phyloP scores from a whole-genome alignment of 1,140 invertebrate genomes.

The Drosophila sucinea region DNA sequence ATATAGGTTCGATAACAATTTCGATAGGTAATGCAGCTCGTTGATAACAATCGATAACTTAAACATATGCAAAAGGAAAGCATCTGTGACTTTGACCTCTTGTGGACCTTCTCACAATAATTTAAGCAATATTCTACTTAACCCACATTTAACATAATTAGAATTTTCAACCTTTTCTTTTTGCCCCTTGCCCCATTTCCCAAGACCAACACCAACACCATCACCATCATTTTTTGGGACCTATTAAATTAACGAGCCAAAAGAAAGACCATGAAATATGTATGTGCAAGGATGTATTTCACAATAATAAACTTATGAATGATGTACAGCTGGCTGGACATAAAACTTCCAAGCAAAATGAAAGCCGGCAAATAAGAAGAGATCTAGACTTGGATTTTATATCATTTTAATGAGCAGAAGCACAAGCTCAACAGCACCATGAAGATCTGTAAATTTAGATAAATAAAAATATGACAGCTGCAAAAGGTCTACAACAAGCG shows the following conservation, averaged over 20 bases:
- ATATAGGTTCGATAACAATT: too few species aligned
- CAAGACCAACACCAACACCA: too few species aligned
- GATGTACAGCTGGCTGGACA: slow-evolving; percentile 62
- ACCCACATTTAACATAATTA: slow-evolving; percentile 10
- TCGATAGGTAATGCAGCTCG: too few species aligned
- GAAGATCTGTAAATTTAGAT: slow-evolving; percentile 71
- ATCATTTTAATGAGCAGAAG: slow-evolving; percentile 60
- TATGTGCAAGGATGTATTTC: slow-evolving; percentile 1
- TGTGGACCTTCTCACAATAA: too few species aligned
- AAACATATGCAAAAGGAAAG: too few species aligned
- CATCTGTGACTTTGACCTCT: too few species aligned
- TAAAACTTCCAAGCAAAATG: slow-evolving; percentile 54
- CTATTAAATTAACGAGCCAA: slow-evolving; percentile 44
- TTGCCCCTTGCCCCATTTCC: slow-evolving; percentile 3
- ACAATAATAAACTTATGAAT: slow-evolving; percentile 66
- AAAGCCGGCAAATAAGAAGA: slow-evolving; percentile 57
- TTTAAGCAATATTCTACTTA: not conserved
- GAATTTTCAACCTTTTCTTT: slow-evolving; percentile 13
- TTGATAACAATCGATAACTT: too few species aligned
- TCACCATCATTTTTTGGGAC: not conserved
- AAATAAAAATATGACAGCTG: slow-evolving; percentile 78
- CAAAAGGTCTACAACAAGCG: slow-evolving; percentile 23
- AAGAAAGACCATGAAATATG: slow-evolving; percentile 47
- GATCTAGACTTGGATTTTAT: slow-evolving; percentile 49
- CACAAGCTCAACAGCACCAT: slow-evolving; percentile 24